Base-by-base conservation (phyloP, 2,113 vertebrate species). In the Lophotis ruficrista region DNA sequence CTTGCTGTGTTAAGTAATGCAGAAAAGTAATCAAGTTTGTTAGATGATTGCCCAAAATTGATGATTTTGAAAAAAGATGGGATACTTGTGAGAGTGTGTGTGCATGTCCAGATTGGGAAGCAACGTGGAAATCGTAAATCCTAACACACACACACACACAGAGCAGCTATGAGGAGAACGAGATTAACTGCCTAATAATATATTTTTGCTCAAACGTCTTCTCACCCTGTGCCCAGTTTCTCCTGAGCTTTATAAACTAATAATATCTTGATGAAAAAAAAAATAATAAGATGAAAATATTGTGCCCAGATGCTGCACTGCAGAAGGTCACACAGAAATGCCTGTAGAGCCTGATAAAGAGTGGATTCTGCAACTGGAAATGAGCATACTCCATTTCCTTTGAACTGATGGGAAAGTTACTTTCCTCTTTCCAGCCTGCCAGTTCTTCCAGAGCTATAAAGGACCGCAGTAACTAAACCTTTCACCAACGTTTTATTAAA, bases 401-500 rank as follows among this genome's bases (percentile, higher is more conserved):
- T 93, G 88, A 94, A 89, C 62, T 93, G 81, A 45, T 50, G 65
- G 87, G 58, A 64, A 91, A 87, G 75, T 73, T 89, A 48, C 70
- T 93, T 94, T 90, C 66, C 73, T 87, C 78, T 24, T 94, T 66
- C 37, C 47, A 54, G 54, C 57, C 66, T 94, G 70, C 75, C 77
- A 58, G 65, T 65, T 91, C 83, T 94, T 79, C 77, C 73, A 85
- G 47, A 91, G n/a, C 58, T 91, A 21, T 91, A 89, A 80, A 85
- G 78, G 72, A 69, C 57, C 8, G 2, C 30, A 82, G 48, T 76
- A 82, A 91, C 61, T 68, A 84, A 93, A 72, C 53, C 53, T 91
- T 87, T 96, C 94, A 94, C 45, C 91, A 93, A 22, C 30, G 43
- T 82, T 89, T 93, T 94, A 90, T 85, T 78, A 85, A 92, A 94